A percentile compares a stretch with the other conserved stretches of the same genome.
These are phyloP conservation scores for Megaceryle alcyon DNA, from an alignment of 2,797 vertebrate genomes.

Conservation along the genomic window DNA sequence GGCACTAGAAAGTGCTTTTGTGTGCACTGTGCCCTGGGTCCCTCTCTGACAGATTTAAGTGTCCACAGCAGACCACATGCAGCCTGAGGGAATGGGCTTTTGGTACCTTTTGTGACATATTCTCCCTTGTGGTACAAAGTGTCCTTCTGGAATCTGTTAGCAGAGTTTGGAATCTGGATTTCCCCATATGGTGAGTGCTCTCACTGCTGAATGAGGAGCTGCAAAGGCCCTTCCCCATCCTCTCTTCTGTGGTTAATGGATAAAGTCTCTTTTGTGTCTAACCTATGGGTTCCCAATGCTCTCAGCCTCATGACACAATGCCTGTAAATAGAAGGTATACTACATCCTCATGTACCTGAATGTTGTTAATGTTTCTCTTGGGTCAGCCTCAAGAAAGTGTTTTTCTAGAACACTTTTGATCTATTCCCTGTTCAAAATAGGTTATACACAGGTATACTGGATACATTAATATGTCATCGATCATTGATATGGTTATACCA, in stretches of 20 bases:
- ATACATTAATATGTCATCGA: background rate
- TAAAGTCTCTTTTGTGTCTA: background rate
- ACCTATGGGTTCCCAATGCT: background rate
- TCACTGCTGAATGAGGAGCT: background rate
- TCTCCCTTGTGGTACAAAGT: background rate
- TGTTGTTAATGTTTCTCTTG: background rate
- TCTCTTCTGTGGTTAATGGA: background rate
- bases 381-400: background rate
- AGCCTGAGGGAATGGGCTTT: background rate
- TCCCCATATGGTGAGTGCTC: background rate
- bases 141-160: background rate
- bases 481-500: background rate
- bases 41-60: background rate
- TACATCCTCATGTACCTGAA: background rate
- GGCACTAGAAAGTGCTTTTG: background rate
- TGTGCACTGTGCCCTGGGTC: background rate
- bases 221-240: background rate
- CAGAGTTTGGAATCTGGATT: background rate
- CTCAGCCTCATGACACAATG: background rate
- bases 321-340: background rate
- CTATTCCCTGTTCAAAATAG: background rate
- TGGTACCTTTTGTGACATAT: accelerated
- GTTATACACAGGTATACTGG: background rate
- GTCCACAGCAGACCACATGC: accelerated
- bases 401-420: background rate